Evolutionary conservation across 1,140 invertebrate species (phyloP).

Genomic region (Eufriesea mexicana): DNA sequence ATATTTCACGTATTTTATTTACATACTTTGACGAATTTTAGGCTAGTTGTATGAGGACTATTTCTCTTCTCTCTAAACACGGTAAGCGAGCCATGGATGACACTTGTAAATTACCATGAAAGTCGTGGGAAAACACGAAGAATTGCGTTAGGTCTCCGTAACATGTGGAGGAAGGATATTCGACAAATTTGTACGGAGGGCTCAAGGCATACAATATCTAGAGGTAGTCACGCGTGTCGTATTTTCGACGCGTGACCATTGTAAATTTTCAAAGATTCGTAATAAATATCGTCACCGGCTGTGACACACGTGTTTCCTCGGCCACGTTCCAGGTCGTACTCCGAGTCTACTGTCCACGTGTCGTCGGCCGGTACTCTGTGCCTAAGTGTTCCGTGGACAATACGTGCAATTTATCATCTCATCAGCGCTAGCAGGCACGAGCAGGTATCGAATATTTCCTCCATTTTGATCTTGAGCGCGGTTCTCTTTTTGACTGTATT

Average conservation of each 20-base stretch:
- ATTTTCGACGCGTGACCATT: slow-evolving; percentile 54
- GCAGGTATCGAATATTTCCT: not conserved
- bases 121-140: not conserved
- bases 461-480: not conserved
- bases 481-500: too few species aligned
- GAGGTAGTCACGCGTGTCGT: slow-evolving; percentile 2
- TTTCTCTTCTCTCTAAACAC: not conserved
- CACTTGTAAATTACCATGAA: not conserved
- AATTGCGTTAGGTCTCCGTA: not conserved
- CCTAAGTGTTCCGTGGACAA: not conserved
- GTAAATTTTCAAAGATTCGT: slow-evolving; percentile 44
- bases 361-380: not conserved
- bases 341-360: slow-evolving; percentile 1
- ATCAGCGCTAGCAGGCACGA: not conserved
- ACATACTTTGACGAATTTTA: too few species aligned
- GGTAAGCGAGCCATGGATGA: too few species aligned
- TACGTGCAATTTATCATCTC: slow-evolving; percentile 8
- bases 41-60: not conserved
- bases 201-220: slow-evolving; percentile 29
- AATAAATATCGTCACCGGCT: slow-evolving; percentile 38
- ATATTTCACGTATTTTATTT: too few species aligned
- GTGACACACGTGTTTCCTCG: slow-evolving; percentile 45
- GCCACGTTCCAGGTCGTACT: slow-evolving; percentile 11
- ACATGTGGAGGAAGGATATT: not conserved
- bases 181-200: not conserved